A percentile compares a stretch with the other conserved stretches of the same genome.
phyloP scores from a whole-genome alignment of 2,113 vertebrate species.

The Mohoua ochrocephala region DNA sequence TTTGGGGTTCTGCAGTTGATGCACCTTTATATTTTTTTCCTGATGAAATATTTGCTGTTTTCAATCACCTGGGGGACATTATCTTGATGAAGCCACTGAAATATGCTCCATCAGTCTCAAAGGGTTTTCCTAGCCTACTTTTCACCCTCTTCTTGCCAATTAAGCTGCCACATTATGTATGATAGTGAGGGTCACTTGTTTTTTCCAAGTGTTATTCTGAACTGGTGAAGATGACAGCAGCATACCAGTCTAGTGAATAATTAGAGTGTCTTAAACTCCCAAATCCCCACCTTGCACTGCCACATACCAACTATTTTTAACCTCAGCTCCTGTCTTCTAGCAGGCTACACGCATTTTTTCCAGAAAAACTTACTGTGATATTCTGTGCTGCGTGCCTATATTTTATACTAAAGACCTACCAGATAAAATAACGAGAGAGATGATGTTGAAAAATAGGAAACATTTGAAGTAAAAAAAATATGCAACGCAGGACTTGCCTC shows the following conservation, averaged over 20 bases:
- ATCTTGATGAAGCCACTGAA: slow-evolving; percentile 92
- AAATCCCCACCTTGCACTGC: slow-evolving; percentile 82
- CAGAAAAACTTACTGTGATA: background rate
- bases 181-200: slow-evolving; percentile 87
- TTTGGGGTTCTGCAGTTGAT: slow-evolving; percentile 77
- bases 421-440: background rate
- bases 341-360: slow-evolving; percentile 2
- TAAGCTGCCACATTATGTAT: slow-evolving; percentile 97
- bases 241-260: slow-evolving; percentile 86
- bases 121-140: slow-evolving; percentile 84
- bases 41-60: slow-evolving; percentile 89
- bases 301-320: slow-evolving; percentile 82
- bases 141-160: slow-evolving; percentile 87
- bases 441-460: background rate
- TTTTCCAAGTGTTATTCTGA: slow-evolving; percentile 78
- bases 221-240: slow-evolving; percentile 85
- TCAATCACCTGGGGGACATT: slow-evolving; percentile 88
- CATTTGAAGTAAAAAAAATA: background rate
- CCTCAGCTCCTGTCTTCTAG: slow-evolving; percentile 52
- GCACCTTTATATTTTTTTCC: slow-evolving; percentile 72
- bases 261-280: slow-evolving; percentile 87
- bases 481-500: background rate
- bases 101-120: slow-evolving; percentile 87
- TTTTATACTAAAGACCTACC: background rate
- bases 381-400: background rate